phyloP scores from a whole-genome alignment of 2,888 invertebrate genomes.

The Drosophila hawaiiensis region DNA sequence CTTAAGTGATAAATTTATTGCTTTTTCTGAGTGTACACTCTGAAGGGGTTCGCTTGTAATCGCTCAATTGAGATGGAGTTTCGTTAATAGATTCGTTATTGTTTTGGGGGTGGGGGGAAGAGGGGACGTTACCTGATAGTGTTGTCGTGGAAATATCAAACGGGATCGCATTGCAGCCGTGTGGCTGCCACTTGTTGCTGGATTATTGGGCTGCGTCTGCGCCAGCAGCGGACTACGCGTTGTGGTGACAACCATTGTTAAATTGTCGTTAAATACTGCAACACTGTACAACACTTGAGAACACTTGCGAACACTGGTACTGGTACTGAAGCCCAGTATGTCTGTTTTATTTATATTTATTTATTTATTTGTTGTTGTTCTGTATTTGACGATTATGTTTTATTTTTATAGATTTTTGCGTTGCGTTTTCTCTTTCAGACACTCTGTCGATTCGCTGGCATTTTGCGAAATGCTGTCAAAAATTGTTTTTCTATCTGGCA shows the following conservation, averaged over 20 bases:
- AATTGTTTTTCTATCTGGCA: conserved; percentile 30
- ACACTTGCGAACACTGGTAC: conserved; percentile 3
- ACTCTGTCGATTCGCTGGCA: conserved; percentile 54
- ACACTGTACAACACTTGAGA: conserved; percentile 18
- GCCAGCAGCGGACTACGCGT: conserved; percentile 82
- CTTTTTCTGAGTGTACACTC: not conserved
- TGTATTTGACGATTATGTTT: not conserved
- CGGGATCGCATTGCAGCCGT: conserved; percentile 78
- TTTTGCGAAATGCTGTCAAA: conserved; percentile 42
- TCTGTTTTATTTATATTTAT: conserved; percentile 8
- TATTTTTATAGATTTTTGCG: conserved; percentile 18
- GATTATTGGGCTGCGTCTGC: conserved; percentile 65
- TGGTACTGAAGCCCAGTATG: conserved; percentile 9
- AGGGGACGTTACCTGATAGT: conserved; percentile 75
- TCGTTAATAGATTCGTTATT: conserved; percentile 1
- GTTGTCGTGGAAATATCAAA: conserved; percentile 83
- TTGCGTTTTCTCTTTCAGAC: conserved; percentile 18
- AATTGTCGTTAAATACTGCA: not conserved
- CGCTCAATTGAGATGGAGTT: conserved; percentile 7
- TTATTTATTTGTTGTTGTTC: conserved; percentile 1
- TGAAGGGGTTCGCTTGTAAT: conserved; percentile 18
- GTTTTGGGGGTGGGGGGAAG: not conserved
- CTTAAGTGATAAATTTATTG: not conserved
- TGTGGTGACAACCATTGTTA: conserved; percentile 82
- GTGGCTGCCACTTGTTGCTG: conserved; percentile 69